A percentile compares a stretch with the other conserved stretches of the same genome.
These are phyloP conservation scores for Aspidoscelis tigris DNA, from an alignment of 2,113 vertebrate genomes.

Conservation along the genomic window DNA sequence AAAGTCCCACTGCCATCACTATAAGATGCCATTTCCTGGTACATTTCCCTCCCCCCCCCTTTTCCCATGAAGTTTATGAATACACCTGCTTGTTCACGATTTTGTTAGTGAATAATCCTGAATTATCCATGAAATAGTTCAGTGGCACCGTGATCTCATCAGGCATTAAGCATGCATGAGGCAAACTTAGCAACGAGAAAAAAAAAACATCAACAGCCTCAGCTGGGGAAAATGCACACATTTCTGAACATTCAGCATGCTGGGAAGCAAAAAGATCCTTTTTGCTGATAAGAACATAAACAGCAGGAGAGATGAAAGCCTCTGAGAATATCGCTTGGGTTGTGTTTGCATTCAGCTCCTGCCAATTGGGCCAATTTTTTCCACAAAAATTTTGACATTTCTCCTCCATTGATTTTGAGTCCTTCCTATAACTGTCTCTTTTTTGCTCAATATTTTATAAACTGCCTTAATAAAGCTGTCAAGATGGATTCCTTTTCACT, in stretches of 20 bases:
- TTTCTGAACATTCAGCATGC: conserved; percentile 36
- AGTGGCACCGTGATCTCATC: conserved; percentile 71
- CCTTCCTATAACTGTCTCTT: no score
- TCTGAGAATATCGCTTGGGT: accelerated
- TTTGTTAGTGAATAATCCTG: conserved; percentile 67
- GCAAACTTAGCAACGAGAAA: conserved; percentile 73
- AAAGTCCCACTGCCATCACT: background rate
- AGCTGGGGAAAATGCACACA: conserved; percentile 43
- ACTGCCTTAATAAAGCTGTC: no score
- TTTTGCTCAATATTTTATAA: no score
- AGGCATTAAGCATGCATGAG: conserved; percentile 63
- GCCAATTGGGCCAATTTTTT: background rate
- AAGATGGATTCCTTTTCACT: no score
- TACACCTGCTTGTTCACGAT: conserved; percentile 55
- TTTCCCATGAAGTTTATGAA: conserved; percentile 40
- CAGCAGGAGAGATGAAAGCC: conserved; percentile 45
- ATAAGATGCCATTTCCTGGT: background rate
- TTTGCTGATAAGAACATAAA: conserved; percentile 56
- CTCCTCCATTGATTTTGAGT: background rate
- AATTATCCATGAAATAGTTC: conserved; percentile 63
- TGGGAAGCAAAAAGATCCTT: conserved; percentile 45
- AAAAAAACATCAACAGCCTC: conserved; percentile 66
- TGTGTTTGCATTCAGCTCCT: conserved; percentile 10
- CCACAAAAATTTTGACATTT: background rate
- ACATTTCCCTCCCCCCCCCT: background rate